Percentiles rank a stretch among this genome's conserved stretches.
Conservation (phyloP, 2,797 vertebrate species). For the Strix occidentalis region DNA sequence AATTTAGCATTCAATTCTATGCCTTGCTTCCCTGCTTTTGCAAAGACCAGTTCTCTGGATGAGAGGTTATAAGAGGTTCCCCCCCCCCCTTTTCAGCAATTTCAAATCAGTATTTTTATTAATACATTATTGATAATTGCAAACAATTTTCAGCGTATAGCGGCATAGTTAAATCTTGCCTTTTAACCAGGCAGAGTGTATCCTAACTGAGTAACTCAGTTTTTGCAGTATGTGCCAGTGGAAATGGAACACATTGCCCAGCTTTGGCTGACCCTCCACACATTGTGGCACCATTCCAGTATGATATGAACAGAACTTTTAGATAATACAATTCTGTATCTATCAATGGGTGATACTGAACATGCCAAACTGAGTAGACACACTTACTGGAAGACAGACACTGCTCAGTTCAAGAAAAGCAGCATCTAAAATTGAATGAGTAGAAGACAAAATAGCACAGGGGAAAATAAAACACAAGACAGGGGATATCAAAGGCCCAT, state of each 20-base stretch:
- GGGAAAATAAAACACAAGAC: neutral
- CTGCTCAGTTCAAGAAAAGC: neutral
- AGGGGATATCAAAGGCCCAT: neutral
- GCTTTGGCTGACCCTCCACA: neutral
- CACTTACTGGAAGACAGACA: neutral
- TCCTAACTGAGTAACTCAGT: accelerated
- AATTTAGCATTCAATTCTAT: neutral
- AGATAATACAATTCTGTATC: neutral
- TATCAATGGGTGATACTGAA: accelerated
- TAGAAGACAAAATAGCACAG: neutral
- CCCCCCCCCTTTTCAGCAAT: accelerated
- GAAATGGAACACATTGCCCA: neutral
- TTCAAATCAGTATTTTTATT: neutral
- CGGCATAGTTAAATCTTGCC: neutral
- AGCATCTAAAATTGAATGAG: neutral
- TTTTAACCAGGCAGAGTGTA: neutral
- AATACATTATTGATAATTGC: neutral
- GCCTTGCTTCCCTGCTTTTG: neutral
- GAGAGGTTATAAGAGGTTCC: neutral
- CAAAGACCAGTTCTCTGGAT: neutral
- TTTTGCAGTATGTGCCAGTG: neutral
- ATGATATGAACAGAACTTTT: neutral
- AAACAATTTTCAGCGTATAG: neutral
- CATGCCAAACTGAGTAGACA: accelerated
- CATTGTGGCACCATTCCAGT: neutral